Evolutionary conservation across 2,888 invertebrate species (phyloP), one percentile per base, ranked within the genome.

Genomic region (Lamellibrachia satsuma): DNA sequence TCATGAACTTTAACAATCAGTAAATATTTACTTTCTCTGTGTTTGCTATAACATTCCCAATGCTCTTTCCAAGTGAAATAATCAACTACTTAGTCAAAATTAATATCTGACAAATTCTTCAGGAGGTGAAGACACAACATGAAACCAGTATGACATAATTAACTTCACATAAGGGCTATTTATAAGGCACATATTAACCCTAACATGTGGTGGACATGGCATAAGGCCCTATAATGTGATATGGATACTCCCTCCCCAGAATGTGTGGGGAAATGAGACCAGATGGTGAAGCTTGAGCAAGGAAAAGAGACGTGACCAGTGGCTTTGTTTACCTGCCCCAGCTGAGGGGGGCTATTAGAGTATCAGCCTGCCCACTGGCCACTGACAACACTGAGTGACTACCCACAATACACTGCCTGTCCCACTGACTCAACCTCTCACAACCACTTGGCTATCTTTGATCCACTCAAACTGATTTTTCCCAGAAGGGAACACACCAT

Each of bases 271-370:
- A 75, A n/a, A 75, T 75, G 15, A 75, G 75, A 22, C n/a, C 15
- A 75, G 75, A 22, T 75, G 39, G 22, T 75, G 15, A 15, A 15
- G n/a, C 22, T 22, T 75, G 22, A 4, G 22, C 75, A 22, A 6
- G 22, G 22, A 75, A 22, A 75, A 11, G 75, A 75, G 75, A 75
- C 6, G 75, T 75, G 75, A 75, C 75, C 75, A 75, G 3, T 75
- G 75, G 75, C 75, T 75, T 75, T 75, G 75, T 75, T 75, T 75
- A 75, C 75, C 75, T n/a, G 75, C 75, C 75, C 75, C n/a, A 75
- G 75, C n/a, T 75, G 75, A 75, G 75, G 22, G 15, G 75, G 75
- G 15, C 15, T n/a, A 75, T 75, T 75, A 75, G 75, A 75, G 22
- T 22, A 4, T 22, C 6, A 22, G 75, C 75, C 75, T 22, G 15